Percentiles rank a stretch among this genome's conserved stretches.
phyloP scores from a whole-genome alignment of 2,113 vertebrate genomes.

The Neopipo cinnamomea region DNA sequence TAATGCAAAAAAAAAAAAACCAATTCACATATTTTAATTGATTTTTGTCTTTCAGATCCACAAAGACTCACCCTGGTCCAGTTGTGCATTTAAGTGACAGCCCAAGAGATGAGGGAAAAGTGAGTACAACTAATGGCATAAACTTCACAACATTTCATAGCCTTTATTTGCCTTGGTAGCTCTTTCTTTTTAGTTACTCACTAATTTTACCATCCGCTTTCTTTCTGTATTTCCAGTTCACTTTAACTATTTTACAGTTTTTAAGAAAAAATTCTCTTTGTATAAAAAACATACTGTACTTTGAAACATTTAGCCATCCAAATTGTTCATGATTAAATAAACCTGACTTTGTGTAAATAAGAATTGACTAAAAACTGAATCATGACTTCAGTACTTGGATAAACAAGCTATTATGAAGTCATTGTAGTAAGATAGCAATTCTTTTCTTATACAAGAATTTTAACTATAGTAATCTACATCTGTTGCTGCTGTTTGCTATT shows the following conservation, averaged over 20 bases:
- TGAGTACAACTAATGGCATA: constrained; percentile 71
- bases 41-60: constrained; percentile 82
- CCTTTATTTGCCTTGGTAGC: not conserved
- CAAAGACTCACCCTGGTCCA: constrained; percentile 96
- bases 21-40: constrained; percentile 31
- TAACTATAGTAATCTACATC: not conserved
- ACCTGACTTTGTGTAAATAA: not conserved
- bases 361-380: not conserved
- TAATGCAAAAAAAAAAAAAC: not conserved
- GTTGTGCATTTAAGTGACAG: constrained; percentile 98
- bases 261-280: not conserved
- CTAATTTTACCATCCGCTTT: not conserved
- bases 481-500: not conserved
- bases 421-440: not conserved
- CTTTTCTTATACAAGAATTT: not conserved
- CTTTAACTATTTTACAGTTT: not conserved
- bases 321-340: not conserved
- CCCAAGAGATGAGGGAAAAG: constrained; percentile 97
- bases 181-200: not conserved
- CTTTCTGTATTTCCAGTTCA: not conserved
- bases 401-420: not conserved
- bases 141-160: not conserved
- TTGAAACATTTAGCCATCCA: not conserved
- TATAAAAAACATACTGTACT: not conserved
- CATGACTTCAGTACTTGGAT: not conserved